phyloP scores from a whole-genome alignment of 1,140 invertebrate species.

The Octopus sinensis region DNA sequence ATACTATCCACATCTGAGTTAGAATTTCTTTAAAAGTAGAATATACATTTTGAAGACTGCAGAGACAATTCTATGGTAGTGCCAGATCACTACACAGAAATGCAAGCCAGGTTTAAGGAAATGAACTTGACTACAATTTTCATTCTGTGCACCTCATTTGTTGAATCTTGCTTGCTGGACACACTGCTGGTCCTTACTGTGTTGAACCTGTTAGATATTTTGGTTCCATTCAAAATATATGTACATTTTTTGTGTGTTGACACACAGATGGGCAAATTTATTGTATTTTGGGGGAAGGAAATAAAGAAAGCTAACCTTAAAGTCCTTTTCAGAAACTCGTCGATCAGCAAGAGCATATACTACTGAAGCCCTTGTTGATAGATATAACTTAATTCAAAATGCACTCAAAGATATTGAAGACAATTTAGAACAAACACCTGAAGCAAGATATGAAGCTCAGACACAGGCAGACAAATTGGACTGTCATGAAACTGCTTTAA shows the following conservation, averaged over 20 bases:
- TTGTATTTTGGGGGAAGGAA: not conserved
- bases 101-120: not conserved
- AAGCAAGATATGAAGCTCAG: constrained; percentile 17
- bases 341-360: constrained; percentile 17
- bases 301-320: constrained; percentile 6
- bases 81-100: not conserved
- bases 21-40: constrained; percentile 7
- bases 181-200: not conserved
- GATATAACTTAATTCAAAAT: constrained; percentile 12
- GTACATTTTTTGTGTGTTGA: not conserved
- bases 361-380: constrained; percentile 13
- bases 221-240: constrained; percentile 2
- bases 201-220: constrained; percentile 4
- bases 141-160: not conserved
- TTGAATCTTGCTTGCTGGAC: not conserved
- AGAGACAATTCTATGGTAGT: not conserved
- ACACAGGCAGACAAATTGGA: constrained; percentile 9
- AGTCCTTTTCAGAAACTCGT: constrained; percentile 15
- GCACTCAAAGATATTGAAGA: constrained; percentile 14
- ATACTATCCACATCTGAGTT: not conserved
- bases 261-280: constrained; percentile 6
- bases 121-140: not conserved
- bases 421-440: constrained; percentile 10
- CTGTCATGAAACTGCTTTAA: constrained; percentile 14
- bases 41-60: not conserved